Conservation (phyloP, 2,113 vertebrate genomes). For the Buteo buteo region DNA sequence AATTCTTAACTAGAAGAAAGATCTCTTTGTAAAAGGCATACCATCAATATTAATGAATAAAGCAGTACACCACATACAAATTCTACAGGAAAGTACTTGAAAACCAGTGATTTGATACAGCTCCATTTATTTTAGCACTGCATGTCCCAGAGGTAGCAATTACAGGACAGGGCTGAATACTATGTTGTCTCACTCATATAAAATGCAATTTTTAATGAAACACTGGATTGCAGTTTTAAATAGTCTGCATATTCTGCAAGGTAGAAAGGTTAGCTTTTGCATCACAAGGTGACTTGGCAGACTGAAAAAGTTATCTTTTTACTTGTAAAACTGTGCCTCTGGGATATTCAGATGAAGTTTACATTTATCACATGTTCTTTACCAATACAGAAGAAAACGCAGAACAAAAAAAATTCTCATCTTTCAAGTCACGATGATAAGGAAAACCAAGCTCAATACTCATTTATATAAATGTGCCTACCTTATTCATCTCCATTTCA, state of each 20-base stretch:
- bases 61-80: not conserved
- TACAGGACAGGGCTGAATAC: not conserved
- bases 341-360: not conserved
- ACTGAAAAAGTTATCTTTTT: not conserved
- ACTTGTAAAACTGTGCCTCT: not conserved
- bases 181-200: not conserved
- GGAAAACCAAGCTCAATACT: not conserved
- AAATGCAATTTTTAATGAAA: not conserved
- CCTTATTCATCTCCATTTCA: constrained; percentile 83
- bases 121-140: not conserved
- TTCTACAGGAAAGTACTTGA: not conserved
- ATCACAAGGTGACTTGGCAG: not conserved
- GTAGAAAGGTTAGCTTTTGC: not conserved
- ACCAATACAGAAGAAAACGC: not conserved
- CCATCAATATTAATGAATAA: not conserved
- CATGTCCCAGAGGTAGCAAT: not conserved
- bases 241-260: not conserved
- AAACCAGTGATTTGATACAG: not conserved
- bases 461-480: constrained; percentile 29
- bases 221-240: not conserved
- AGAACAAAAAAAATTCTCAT: not conserved
- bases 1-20: not conserved
- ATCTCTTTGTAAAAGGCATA: not conserved
- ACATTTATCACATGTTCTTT: not conserved
- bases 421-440: not conserved